Conservation (phyloP, 2,888 invertebrate genomes). For the Dryomyza anilis region DNA sequence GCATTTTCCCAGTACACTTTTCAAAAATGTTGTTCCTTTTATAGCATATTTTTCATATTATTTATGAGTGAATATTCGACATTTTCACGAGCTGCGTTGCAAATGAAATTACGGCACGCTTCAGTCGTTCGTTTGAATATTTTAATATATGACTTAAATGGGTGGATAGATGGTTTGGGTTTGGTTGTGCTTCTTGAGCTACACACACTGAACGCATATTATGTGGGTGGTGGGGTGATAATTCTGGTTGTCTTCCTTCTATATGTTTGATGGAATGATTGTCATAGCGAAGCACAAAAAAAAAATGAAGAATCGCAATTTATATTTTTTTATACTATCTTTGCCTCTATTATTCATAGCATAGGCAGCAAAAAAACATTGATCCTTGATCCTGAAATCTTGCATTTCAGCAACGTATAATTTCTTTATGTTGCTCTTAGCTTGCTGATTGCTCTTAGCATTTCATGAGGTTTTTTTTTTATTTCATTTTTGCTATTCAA, state of each 20-base stretch:
- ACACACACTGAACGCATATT: too few relatives aligned
- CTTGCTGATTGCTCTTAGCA: slow-evolving; percentile 20
- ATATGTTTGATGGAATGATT: too few relatives aligned
- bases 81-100: not conserved
- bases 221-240: not conserved
- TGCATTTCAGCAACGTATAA: slow-evolving; percentile 17
- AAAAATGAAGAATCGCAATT: too few relatives aligned
- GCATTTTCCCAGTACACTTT: too few relatives aligned
- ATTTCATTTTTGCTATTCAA: slow-evolving; percentile 18
- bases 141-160: slow-evolving; percentile 2
- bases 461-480: slow-evolving; percentile 36
- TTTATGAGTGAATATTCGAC: not conserved
- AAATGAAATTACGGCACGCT: slow-evolving; percentile 15
- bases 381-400: slow-evolving; percentile 16
- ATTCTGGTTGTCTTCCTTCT: not conserved
- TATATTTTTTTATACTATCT: too few relatives aligned
- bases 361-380: too few relatives aligned
- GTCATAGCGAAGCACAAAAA: too few relatives aligned
- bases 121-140: slow-evolving; percentile 12
- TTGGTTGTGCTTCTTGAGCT: not conserved
- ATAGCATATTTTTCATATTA: not conserved
- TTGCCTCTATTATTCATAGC: too few relatives aligned
- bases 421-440: slow-evolving; percentile 37
- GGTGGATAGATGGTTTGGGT: not conserved
- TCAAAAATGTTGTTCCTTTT: not conserved